Evolutionary conservation across 2,888 invertebrate species (phyloP).

Genomic region (Cantharis rufa): DNA sequence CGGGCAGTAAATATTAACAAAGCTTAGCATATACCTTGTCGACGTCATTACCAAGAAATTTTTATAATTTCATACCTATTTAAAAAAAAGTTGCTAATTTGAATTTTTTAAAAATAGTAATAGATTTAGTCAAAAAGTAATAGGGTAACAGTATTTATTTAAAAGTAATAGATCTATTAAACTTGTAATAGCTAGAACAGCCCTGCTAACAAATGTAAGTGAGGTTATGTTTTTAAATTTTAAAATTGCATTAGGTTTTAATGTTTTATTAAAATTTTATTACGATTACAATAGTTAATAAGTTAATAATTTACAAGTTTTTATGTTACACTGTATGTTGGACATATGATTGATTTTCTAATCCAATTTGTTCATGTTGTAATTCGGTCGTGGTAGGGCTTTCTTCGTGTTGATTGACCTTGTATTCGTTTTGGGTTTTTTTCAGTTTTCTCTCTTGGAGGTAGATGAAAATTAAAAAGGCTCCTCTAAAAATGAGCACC

Average conservation of each 20-base stretch:
- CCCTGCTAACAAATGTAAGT: constrained; percentile 47
- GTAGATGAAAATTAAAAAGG: not conserved
- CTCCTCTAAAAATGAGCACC: not conserved
- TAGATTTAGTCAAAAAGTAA: too few species aligned
- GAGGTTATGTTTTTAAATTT: not conserved
- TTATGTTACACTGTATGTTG: not conserved
- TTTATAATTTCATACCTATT: too few species aligned
- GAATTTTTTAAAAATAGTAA: too few species aligned
- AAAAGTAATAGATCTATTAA: too few species aligned
- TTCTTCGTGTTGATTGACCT: not conserved
- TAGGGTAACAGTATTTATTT: too few species aligned
- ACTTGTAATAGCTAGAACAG: too few species aligned
- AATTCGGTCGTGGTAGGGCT: not conserved
- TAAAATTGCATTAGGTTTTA: not conserved
- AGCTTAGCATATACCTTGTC: too few species aligned
- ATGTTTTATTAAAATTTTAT: not conserved
- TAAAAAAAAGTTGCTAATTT: too few species aligned
- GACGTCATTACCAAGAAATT: too few species aligned
- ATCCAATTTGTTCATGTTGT: not conserved
- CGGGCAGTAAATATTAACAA: too few species aligned
- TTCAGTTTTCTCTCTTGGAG: not conserved
- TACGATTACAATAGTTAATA: not conserved
- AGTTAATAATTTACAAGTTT: not conserved
- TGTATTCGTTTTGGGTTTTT: not conserved
- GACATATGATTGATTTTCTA: not conserved